Evolutionary conservation across 2,113 vertebrate species (phyloP).

Genomic region (Mustela nigripes): DNA sequence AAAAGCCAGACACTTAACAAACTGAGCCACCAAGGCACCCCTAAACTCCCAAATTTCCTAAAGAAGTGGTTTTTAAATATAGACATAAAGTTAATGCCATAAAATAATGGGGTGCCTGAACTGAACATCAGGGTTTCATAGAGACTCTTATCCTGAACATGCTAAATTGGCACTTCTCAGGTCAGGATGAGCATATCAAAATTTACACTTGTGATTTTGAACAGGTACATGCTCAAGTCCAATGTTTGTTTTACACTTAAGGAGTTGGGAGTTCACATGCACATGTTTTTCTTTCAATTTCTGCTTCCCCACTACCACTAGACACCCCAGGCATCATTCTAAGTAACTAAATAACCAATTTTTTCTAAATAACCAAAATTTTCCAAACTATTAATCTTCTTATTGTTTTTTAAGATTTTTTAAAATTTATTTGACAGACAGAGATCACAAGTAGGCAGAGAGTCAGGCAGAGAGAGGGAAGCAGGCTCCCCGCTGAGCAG

Average conservation of each 20-base stretch:
- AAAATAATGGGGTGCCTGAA: not conserved
- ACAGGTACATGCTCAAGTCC: not conserved
- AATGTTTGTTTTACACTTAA: not conserved
- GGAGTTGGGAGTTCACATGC: not conserved
- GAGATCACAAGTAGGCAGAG: too few species aligned
- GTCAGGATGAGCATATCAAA: not conserved
- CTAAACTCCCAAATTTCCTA: not conserved
- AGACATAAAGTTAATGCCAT: conserved; percentile 1
- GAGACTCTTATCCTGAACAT: not conserved
- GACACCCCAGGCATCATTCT: not conserved
- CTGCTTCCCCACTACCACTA: not conserved
- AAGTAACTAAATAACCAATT: not conserved
- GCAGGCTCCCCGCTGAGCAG: too few species aligned
- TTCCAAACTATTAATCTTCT: not conserved
- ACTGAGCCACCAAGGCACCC: not conserved
- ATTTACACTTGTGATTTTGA: not conserved
- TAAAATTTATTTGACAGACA: too few species aligned
- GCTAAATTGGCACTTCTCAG: not conserved
- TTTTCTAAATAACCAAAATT: not conserved
- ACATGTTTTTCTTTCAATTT: not conserved
- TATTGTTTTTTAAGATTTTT: too few species aligned
- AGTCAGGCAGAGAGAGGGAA: too few species aligned
- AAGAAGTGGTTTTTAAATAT: not conserved
- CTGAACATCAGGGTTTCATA: not conserved
- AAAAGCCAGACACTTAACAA: not conserved